Evolutionary conservation across 1,140 invertebrate species (phyloP).

Genomic region (Kradibia gibbosae): DNA sequence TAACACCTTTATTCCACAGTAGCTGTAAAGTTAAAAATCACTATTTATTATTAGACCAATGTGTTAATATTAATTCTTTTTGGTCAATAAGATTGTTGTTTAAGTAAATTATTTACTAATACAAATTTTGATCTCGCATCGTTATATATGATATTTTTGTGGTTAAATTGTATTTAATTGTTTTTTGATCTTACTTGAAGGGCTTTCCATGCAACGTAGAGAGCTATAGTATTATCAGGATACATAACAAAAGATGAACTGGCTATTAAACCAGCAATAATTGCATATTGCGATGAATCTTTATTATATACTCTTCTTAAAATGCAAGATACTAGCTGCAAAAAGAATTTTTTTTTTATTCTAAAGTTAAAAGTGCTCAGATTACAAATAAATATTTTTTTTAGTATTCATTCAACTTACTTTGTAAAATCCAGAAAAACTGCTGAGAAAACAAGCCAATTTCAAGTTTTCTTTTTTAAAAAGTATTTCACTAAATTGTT

Average conservation of each 20-base stretch:
- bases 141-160: no score
- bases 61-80: no score
- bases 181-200: slow-evolving; percentile 73
- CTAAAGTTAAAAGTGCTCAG: not conserved
- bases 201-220: slow-evolving; percentile 83
- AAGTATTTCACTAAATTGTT: slow-evolving; percentile 70
- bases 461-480: slow-evolving; percentile 75
- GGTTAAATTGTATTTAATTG: not conserved
- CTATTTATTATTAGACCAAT: slow-evolving; percentile 1
- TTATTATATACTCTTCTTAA: slow-evolving; percentile 73
- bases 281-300: slow-evolving; percentile 76
- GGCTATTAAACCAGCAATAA: slow-evolving; percentile 78
- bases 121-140: not conserved
- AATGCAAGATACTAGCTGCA: slow-evolving; percentile 76
- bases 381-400: not conserved
- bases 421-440: slow-evolving; percentile 77
- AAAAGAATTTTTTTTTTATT: slow-evolving; percentile 51
- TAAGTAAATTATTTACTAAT: no score
- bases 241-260: slow-evolving; percentile 78
- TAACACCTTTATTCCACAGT: slow-evolving; percentile 75
- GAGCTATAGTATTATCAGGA: slow-evolving; percentile 79
- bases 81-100: no score
- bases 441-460: slow-evolving; percentile 77
- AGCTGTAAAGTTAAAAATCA: slow-evolving; percentile 71
- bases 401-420: slow-evolving; percentile 61